Evolutionary conservation across 2,888 invertebrate genomes (phyloP).

Genomic region (Sacculina carcini): DNA sequence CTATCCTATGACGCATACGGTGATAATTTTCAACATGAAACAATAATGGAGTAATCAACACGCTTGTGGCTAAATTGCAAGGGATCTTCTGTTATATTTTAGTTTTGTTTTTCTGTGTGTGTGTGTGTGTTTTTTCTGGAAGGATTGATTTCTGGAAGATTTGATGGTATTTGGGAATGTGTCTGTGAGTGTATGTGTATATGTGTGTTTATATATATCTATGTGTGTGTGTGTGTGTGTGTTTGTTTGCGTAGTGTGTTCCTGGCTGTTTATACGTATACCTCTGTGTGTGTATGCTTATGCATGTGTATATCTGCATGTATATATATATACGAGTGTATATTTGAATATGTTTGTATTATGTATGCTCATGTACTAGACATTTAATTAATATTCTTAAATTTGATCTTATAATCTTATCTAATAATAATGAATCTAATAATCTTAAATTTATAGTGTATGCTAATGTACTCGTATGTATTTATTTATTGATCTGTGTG

Average conservation of each 20-base stretch:
- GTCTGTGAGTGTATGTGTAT: background rate
- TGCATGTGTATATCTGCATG: constrained; percentile 3
- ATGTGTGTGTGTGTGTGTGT: background rate
- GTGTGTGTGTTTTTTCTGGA: no score
- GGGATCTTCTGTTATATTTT: no score
- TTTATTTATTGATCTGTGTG: constrained; percentile 1
- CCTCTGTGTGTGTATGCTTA: background rate
- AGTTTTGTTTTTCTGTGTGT: no score
- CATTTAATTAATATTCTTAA: no score
- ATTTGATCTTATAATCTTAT: background rate
- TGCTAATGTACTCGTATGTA: background rate
- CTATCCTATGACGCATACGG: no score
- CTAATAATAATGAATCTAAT: background rate
- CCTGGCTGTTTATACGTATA: background rate
- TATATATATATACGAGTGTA: constrained; percentile 4
- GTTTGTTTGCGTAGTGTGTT: background rate
- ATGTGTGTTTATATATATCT: background rate
- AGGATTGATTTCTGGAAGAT: no score
- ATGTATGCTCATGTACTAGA: background rate
- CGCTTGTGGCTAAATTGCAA: no score
- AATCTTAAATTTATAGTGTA: background rate
- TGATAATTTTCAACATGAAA: no score
- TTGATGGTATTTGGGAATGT: background rate
- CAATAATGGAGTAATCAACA: no score
- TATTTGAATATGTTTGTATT: background rate